A percentile compares a stretch with the other conserved stretches of the same genome.
Evolutionary conservation across 1,140 invertebrate genomes (phyloP).

Genomic region (Galleria mellonella): DNA sequence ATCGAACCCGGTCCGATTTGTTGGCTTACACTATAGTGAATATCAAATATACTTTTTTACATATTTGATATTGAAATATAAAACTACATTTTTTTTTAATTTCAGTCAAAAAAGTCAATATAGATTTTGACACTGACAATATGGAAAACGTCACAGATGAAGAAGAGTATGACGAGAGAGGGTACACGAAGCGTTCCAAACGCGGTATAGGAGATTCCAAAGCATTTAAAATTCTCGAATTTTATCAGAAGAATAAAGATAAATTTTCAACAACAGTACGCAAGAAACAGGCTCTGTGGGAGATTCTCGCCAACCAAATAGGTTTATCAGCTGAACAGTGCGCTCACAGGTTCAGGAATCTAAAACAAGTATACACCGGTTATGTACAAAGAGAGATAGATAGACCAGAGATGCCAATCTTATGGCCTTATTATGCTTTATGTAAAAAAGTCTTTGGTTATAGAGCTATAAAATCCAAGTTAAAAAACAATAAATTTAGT

Average conservation of each 20-base stretch:
- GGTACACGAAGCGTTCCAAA: constrained; percentile 39
- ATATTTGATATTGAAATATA: not conserved
- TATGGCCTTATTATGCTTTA: constrained; percentile 58
- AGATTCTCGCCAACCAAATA: constrained; percentile 37
- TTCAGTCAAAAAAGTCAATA: constrained; percentile 47
- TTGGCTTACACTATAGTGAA: too few species aligned
- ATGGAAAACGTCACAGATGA: constrained; percentile 29
- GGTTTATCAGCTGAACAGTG: constrained; percentile 44
- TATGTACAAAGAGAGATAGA: constrained; percentile 58
- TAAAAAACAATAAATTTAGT: constrained; percentile 43
- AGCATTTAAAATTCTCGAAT: constrained; percentile 56
- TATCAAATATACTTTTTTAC: too few species aligned
- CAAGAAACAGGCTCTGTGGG: constrained; percentile 49
- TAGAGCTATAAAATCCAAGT: constrained; percentile 46
- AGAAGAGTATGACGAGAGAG: constrained; percentile 50
- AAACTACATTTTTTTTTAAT: constrained; percentile 10
- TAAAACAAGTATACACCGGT: constrained; percentile 55
- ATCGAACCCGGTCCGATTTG: too few species aligned
- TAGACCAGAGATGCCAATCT: constrained; percentile 54
- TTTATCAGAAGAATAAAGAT: constrained; percentile 55
- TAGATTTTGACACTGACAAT: constrained; percentile 22
- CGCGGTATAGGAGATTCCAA: constrained; percentile 39
- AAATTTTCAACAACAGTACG: constrained; percentile 40
- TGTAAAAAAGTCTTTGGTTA: constrained; percentile 67
- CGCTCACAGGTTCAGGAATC: constrained; percentile 51